Percentiles rank a stretch among this genome's conserved stretches.
Conservation (phyloP, 2,113 vertebrate species). For the Lynx canadensis region DNA sequence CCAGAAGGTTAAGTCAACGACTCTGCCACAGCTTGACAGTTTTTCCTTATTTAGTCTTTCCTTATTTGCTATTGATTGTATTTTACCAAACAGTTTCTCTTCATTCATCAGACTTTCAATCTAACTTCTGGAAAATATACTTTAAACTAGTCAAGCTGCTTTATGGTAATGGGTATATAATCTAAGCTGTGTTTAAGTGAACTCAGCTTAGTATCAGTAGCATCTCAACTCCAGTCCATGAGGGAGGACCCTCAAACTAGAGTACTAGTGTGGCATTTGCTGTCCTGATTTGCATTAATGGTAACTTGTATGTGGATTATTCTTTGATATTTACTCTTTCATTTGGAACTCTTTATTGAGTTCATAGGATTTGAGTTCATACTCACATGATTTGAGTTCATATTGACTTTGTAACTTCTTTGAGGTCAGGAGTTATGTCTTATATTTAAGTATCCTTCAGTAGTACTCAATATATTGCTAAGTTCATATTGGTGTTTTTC, state of each 20-base stretch:
- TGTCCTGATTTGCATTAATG: neutral
- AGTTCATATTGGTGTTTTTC: neutral
- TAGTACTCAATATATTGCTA: neutral
- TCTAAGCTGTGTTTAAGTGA: neutral
- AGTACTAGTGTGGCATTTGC: neutral
- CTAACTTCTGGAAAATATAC: neutral
- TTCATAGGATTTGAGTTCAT: neutral
- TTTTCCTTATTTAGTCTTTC: neutral
- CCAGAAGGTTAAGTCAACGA: neutral
- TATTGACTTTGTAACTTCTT: neutral
- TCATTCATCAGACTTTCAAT: neutral
- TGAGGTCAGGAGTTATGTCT: neutral
- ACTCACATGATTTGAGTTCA: neutral
- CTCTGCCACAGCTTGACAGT: neutral
- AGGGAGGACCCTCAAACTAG: neutral
- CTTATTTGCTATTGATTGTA: neutral
- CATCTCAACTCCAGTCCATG: neutral
- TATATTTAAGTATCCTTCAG: neutral
- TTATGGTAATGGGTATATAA: neutral
- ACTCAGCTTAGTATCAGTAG: neutral
- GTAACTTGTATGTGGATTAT: neutral
- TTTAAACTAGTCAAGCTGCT: conserved; percentile 2
- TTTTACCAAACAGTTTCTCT: neutral
- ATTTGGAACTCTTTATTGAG: neutral
- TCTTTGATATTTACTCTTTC: neutral